phyloP scores from a whole-genome alignment of 2,113 vertebrate genomes.

The Onychostruthus taczanowskii region DNA sequence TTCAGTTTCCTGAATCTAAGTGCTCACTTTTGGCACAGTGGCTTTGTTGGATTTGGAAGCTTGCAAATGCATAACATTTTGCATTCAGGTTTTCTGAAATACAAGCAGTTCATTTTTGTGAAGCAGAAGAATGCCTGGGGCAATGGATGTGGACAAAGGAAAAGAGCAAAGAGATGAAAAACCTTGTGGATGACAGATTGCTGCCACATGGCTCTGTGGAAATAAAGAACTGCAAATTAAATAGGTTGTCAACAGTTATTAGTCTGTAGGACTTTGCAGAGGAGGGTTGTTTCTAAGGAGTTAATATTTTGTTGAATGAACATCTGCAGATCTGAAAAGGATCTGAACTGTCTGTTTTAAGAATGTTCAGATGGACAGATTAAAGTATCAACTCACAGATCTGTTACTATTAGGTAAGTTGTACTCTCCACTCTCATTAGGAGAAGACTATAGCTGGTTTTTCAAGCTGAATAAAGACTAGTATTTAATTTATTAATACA shows the following conservation, averaged over 20 bases:
- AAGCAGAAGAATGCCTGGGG: neutral
- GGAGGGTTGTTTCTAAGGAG: neutral
- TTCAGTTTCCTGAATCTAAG: neutral
- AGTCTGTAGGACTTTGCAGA: neutral
- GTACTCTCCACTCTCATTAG: neutral
- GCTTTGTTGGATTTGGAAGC: neutral
- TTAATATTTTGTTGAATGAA: neutral
- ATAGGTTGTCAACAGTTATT: neutral
- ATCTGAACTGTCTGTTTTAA: neutral
- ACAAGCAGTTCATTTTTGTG: neutral
- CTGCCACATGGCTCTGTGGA: neutral
- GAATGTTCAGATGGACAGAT: neutral
- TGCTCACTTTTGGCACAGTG: neutral
- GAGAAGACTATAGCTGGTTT: neutral
- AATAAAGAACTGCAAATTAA: neutral
- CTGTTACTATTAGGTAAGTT: neutral
- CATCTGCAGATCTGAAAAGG: neutral
- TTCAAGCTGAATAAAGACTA: neutral
- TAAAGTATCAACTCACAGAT: neutral
- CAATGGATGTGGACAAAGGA: neutral
- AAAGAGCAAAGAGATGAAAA: neutral
- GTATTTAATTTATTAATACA: neutral
- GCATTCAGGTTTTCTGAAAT: neutral
- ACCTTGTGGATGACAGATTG: neutral
- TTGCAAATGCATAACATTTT: neutral